A percentile compares a stretch with the other conserved stretches of the same genome.
Evolutionary conservation across 2,113 vertebrate species (phyloP).

Genomic region (Charadrius vociferus): DNA sequence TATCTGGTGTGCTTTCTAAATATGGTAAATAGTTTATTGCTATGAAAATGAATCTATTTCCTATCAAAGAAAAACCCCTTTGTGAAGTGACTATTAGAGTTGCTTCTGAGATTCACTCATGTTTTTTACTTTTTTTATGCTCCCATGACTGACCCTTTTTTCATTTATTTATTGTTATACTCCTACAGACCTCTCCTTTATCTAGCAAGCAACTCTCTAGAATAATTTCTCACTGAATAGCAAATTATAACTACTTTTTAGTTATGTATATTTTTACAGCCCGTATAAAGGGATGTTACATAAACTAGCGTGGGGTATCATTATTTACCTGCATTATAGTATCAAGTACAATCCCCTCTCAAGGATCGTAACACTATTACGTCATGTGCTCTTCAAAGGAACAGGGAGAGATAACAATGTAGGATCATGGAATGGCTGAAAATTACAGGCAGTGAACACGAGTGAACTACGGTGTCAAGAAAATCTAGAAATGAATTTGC

Average conservation of each 20-base stretch:
- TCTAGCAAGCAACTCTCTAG: background rate
- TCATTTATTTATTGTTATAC: background rate
- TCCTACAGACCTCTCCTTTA: background rate
- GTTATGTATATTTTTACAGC: background rate
- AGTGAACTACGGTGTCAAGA: background rate
- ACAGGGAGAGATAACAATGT: background rate
- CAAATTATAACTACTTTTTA: background rate
- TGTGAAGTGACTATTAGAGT: background rate
- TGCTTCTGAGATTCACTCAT: background rate
- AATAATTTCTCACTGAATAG: background rate
- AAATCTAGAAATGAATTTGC: background rate
- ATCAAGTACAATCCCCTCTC: background rate
- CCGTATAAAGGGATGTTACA: background rate
- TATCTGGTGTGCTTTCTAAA: background rate
- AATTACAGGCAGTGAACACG: background rate
- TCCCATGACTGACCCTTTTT: background rate
- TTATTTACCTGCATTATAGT: background rate
- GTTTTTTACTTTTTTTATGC: background rate
- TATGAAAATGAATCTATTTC: background rate
- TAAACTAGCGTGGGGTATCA: background rate
- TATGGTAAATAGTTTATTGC: background rate
- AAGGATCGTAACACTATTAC: background rate
- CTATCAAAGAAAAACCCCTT: background rate
- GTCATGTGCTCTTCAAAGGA: fast-evolving
- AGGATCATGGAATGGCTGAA: background rate